Percentiles rank a stretch among this genome's conserved stretches.
Evolutionary conservation across 2,888 invertebrate species (phyloP).

Genomic region (Bursaphelenchus okinawaensis): DNA sequence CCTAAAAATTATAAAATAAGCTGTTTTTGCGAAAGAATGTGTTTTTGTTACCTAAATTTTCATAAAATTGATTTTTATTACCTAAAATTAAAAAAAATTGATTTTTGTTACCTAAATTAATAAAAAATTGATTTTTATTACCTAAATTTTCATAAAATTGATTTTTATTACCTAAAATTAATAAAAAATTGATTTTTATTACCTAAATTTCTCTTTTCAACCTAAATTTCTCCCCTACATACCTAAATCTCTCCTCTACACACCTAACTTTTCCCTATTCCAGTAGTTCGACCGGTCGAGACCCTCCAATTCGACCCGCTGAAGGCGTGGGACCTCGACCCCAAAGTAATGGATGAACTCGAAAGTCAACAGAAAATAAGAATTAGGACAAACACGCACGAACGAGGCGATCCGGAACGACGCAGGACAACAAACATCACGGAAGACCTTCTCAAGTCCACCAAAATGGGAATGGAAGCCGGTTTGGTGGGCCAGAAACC

Average conservation of each 20-base stretch:
- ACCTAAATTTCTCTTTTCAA: no score
- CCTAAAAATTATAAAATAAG: not conserved
- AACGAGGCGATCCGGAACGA: not conserved
- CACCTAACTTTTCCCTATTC: no score
- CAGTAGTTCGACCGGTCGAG: not conserved
- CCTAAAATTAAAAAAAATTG: not conserved
- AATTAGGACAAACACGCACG: not conserved
- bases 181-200: not conserved
- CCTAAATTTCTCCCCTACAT: no score
- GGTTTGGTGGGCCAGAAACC: not conserved
- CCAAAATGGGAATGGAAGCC: not conserved
- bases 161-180: not conserved
- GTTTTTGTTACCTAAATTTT: no score
- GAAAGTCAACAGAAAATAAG: not conserved
- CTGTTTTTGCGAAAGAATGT: no score
- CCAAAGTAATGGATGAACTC: not conserved
- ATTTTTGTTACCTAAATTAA: no score
- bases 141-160: not conserved
- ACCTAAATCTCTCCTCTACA: no score
- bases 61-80: not conserved
- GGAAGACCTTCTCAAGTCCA: not conserved
- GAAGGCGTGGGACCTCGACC: constrained; percentile 8
- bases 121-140: not conserved
- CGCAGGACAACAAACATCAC: not conserved
- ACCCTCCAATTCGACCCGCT: constrained; percentile 8